Evolutionary conservation across 2,888 invertebrate species (phyloP).

Genomic region (Dugesia japonica): DNA sequence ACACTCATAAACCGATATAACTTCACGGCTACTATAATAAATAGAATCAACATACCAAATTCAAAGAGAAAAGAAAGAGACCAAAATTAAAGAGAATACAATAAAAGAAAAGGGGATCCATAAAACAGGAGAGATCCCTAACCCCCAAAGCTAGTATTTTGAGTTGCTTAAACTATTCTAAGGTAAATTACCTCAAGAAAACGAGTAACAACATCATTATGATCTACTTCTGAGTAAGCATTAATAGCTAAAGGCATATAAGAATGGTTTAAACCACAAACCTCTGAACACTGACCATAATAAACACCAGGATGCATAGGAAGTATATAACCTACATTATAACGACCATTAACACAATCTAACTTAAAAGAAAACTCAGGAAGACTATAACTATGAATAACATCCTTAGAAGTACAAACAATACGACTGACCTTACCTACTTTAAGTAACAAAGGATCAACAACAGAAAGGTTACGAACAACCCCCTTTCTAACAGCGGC

Average conservation of each 20-base stretch:
- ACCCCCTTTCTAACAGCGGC: too few species aligned
- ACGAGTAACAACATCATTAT: too few species aligned
- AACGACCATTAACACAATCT: slow-evolving; percentile 48
- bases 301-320: slow-evolving; percentile 56
- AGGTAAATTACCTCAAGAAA: background rate
- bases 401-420: slow-evolving; percentile 37
- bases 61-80: too few species aligned
- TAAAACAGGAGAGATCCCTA: too few species aligned
- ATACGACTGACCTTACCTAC: too few species aligned
- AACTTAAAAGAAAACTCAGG: slow-evolving; percentile 46
- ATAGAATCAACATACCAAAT: too few species aligned
- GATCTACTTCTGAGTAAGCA: too few species aligned
- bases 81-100: too few species aligned
- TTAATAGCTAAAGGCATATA: slow-evolving; percentile 58
- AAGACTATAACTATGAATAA: slow-evolving; percentile 48
- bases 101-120: too few species aligned
- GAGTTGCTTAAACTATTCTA: background rate
- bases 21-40: slow-evolving; percentile 36
- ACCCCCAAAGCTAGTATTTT: too few species aligned
- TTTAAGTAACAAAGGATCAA: too few species aligned
- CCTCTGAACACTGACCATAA: slow-evolving; percentile 66
- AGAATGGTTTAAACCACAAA: slow-evolving; percentile 64
- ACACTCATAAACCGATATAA: slow-evolving; percentile 53
- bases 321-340: slow-evolving; percentile 52
- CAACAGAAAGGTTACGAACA: too few species aligned